phyloP scores from a whole-genome alignment of 2,113 vertebrate species.

The Apeltes quadracus region DNA sequence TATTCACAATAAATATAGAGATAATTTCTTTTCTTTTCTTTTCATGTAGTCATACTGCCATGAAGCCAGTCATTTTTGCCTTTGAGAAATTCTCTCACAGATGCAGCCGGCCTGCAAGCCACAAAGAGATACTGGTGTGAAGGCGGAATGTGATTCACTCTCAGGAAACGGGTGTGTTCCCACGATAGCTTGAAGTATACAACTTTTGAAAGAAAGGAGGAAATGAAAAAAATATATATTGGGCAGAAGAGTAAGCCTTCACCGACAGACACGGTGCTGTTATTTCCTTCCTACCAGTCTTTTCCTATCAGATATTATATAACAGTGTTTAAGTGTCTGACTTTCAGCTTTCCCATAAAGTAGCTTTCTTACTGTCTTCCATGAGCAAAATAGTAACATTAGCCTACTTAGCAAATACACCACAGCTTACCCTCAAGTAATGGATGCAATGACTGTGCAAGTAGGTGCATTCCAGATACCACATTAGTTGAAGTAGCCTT shows the following conservation, averaged over 20 bases:
- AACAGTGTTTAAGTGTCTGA: background rate
- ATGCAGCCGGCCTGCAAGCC: slow-evolving; percentile 9
- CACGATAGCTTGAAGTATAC: slow-evolving; percentile 34
- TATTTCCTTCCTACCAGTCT: background rate
- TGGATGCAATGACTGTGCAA: background rate
- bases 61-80: slow-evolving; percentile 11
- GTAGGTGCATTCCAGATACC: background rate
- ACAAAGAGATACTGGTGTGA: slow-evolving; percentile 22
- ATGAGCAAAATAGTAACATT: background rate
- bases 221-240: slow-evolving; percentile 43
- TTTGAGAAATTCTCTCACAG: slow-evolving; percentile 8
- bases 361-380: background rate
- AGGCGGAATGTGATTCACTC: slow-evolving; percentile 17
- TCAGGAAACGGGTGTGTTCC: slow-evolving; percentile 35
- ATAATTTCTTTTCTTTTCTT: background rate
- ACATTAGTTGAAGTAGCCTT: background rate
- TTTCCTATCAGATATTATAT: background rate
- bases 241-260: background rate
- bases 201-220: slow-evolving; percentile 33
- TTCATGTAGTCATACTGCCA: background rate
- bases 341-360: background rate
- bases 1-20: background rate
- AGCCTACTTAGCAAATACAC: background rate
- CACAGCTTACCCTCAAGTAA: background rate
- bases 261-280: background rate